phyloP scores from a whole-genome alignment of 2,888 invertebrate species.

The Eupithecia pulchellata region DNA sequence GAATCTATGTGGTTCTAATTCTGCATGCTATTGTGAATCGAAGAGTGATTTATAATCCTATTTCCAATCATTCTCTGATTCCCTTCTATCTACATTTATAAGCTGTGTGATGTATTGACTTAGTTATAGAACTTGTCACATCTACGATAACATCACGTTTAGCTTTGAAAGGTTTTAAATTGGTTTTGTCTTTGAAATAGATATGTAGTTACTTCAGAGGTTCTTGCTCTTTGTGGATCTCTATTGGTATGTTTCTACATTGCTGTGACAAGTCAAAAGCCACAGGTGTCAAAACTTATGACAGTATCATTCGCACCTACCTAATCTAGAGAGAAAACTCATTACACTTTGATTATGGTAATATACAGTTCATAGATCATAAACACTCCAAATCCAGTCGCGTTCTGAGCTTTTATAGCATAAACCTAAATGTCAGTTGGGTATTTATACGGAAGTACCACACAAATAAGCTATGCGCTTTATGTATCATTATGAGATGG shows the following conservation, averaged over 20 bases:
- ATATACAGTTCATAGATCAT: slow-evolving; percentile 18
- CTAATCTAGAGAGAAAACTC: slow-evolving; percentile 5
- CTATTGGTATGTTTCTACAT: not conserved
- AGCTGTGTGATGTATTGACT: not conserved
- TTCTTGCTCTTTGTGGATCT: not conserved
- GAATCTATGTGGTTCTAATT: slow-evolving; percentile 22
- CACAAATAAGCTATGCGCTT: slow-evolving; percentile 43
- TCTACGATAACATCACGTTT: not conserved
- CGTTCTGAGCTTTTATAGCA: slow-evolving; percentile 18
- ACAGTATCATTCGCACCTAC: not conserved
- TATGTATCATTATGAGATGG: slow-evolving; percentile 42
- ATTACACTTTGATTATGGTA: slow-evolving; percentile 11
- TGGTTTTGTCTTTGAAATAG: not conserved
- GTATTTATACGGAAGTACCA: slow-evolving; percentile 29
- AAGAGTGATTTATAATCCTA: not conserved
- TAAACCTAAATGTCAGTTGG: slow-evolving; percentile 26
- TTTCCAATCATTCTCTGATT: not conserved
- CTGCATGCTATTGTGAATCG: not conserved
- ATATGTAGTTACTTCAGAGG: not conserved
- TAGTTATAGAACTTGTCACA: not conserved
- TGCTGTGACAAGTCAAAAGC: not conserved
- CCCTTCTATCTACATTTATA: not conserved
- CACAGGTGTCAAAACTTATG: not conserved
- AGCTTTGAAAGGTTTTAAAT: not conserved
- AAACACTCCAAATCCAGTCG: slow-evolving; percentile 22